These are phyloP conservation scores for Eristalinus sepulchralis DNA, from an alignment of 2,888 invertebrate species.

Conservation along the genomic window DNA sequence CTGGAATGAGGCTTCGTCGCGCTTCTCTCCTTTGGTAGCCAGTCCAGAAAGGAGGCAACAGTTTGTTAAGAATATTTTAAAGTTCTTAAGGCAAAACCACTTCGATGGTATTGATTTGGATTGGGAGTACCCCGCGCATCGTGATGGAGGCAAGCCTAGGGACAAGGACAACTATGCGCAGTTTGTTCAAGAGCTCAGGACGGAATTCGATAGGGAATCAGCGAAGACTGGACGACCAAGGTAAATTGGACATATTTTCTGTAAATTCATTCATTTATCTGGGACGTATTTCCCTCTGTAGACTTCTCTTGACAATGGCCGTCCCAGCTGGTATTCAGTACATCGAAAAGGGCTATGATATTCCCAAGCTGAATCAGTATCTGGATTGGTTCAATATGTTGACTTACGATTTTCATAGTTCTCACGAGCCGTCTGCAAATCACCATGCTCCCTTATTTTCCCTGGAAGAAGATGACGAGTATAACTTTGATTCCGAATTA, in stretches of 20 bases:
- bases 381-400: conserved; percentile 96
- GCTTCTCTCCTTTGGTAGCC: conserved; percentile 94
- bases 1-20: conserved; percentile 95
- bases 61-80: conserved; percentile 91
- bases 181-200: conserved; percentile 92
- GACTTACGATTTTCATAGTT: conserved; percentile 96
- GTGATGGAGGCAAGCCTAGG: conserved; percentile 87
- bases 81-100: conserved; percentile 94
- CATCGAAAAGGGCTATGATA: conserved; percentile 95
- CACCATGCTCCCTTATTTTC: conserved; percentile 94
- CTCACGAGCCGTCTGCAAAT: conserved; percentile 94
- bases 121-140: conserved; percentile 85
- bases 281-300: conserved; percentile 39
- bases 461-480: conserved; percentile 89
- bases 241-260: background rate
- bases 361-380: conserved; percentile 92
- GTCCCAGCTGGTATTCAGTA: conserved; percentile 97
- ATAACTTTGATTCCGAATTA: conserved; percentile 92
- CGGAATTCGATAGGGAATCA: conserved; percentile 93
- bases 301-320: conserved; percentile 94
- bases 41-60: conserved; percentile 88
- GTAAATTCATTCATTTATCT: background rate
- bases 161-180: conserved; percentile 94
- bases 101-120: conserved; percentile 96
- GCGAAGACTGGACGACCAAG: conserved; percentile 90